phyloP scores from a whole-genome alignment of 1,140 invertebrate species.

The Steinernema khuongi region DNA sequence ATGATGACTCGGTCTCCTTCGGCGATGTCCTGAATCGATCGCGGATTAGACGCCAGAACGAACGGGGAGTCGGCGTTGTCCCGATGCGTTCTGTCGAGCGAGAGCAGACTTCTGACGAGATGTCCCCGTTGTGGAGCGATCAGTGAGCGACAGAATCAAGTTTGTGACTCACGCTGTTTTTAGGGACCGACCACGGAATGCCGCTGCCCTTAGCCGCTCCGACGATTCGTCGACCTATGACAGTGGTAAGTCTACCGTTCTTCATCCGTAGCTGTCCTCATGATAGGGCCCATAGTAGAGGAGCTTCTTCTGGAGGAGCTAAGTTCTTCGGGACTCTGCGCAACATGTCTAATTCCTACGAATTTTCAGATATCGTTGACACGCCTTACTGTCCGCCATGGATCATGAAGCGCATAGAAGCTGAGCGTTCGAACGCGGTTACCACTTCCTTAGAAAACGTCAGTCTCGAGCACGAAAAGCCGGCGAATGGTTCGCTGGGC shows the following conservation, averaged over 20 bases:
- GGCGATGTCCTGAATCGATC: not conserved
- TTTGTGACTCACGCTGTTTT: not conserved
- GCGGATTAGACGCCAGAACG: not conserved
- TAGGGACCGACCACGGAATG: not conserved
- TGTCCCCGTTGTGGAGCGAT: not conserved
- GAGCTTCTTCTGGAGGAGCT: no score
- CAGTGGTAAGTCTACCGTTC: not conserved
- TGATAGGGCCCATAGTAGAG: no score
- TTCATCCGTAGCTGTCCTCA: no score
- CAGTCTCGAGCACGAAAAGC: slow-evolving; percentile 16
- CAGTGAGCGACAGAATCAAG: not conserved
- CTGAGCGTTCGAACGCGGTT: not conserved
- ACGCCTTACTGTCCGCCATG: slow-evolving; percentile 15
- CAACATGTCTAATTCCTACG: not conserved
- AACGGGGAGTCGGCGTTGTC: not conserved
- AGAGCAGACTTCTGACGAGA: not conserved
- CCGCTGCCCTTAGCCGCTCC: not conserved
- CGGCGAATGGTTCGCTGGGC: slow-evolving; percentile 8
- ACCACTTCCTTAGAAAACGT: not conserved
- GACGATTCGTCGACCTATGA: slow-evolving; percentile 1
- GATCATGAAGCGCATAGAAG: slow-evolving; percentile 1
- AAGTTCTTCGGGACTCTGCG: no score
- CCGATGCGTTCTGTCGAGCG: not conserved
- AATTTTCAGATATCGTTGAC: slow-evolving; percentile 20
- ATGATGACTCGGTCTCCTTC: not conserved